Percentiles rank a stretch among this genome's conserved stretches.
These are phyloP conservation scores for Eupeodes luniger DNA, from an alignment of 2,888 invertebrate genomes.

Conservation along the genomic window DNA sequence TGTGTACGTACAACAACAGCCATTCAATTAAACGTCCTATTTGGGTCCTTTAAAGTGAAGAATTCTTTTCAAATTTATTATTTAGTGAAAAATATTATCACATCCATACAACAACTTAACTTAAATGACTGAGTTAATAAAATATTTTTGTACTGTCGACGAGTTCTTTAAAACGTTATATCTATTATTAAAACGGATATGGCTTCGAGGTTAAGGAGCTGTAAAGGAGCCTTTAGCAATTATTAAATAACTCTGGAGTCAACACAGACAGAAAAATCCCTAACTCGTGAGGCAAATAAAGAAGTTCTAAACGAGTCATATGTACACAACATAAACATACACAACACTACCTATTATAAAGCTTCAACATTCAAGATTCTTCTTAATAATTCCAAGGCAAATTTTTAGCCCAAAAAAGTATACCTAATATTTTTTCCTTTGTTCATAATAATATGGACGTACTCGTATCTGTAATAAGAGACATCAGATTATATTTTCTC, in stretches of 20 bases:
- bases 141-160: neutral
- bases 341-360: no score
- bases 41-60: neutral
- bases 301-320: neutral
- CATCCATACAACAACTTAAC: neutral
- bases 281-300: neutral
- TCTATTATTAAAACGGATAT: neutral
- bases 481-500: neutral
- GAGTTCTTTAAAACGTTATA: neutral
- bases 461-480: neutral
- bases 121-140: conserved; percentile 1
- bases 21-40: neutral
- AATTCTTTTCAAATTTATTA: neutral
- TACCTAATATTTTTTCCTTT: no score
- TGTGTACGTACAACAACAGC: neutral
- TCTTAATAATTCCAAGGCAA: neutral
- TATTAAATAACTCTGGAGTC: neutral
- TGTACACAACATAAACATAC: no score
- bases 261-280: neutral
- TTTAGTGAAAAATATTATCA: neutral
- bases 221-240: neutral
- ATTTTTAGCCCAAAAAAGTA: neutral
- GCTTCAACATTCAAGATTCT: neutral
- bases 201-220: neutral
- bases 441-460: neutral